Evolutionary conservation across 1,140 invertebrate species (phyloP), one percentile per base, ranked within the genome.

Genomic region (Chymomyza costata): DNA sequence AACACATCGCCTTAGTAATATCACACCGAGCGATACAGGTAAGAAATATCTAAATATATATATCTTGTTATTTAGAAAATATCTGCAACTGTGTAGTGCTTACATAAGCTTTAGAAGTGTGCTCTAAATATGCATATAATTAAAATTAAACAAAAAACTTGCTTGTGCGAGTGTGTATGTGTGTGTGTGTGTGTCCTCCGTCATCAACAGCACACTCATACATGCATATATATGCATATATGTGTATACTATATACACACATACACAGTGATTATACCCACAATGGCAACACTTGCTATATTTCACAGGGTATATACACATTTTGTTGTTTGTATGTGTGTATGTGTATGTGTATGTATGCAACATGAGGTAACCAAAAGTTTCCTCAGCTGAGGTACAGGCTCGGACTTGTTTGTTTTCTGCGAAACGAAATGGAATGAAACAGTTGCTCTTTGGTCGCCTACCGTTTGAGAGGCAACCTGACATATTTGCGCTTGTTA

Each of bases 11-110:
- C 65, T 86, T 17, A 87, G 88, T 57, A 87, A 87, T 56, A 86
- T 86, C 58, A 86, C 88, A 57, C 86, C 89, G 52, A 86, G 87
- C 48, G 88, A 89, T 74, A 89, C 88, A 88, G 89, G 89, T 89
- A 66, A 87, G 86, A 25, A 14, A 10, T 48, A n/a, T 5, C 11
- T 10, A 3, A 11, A 43, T 15, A 47, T n/a, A 16, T 16, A 16
- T 18, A 13, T 25, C 11, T 14, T 5, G 2, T n/a, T 19, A 1
- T 25, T 37, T 38, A 28, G 25, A 5, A 48, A 3, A n/a, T 39
- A 48, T 39, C 19, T 25, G 19, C 25, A 10, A 44, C 16, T 41
- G 43, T 49, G 32, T 18, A 56, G 41, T 63, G 46, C 62, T 76
- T 76, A 69, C 71, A 80, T 76, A 76, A 76, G 57, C 34, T 53